Evolutionary conservation across 2,888 invertebrate genomes (phyloP), one percentile per base, ranked within the genome.

Genomic region (Belgica antarctica): DNA sequence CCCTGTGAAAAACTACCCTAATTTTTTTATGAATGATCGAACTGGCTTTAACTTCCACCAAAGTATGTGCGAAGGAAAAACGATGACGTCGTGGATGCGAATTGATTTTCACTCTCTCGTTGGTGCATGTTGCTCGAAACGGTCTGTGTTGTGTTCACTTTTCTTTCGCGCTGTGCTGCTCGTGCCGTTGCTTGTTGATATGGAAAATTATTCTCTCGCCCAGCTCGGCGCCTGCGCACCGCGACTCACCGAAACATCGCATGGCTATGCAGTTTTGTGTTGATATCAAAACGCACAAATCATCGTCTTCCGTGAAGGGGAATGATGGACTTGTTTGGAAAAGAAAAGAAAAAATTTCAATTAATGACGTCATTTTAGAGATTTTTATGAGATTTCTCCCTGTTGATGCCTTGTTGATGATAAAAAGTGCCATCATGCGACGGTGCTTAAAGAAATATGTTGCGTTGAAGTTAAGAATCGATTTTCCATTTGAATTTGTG

Each of bases 101-200:
- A 66, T 66, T 66, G 65, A 66, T 66, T 66, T 66, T 66, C 65
- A 46, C 65, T 66, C 65, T 66, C 65, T 65, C 46, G 34, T 12
- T 31, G 52, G 52, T 52, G 52, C 52, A 52, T 41, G 12, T 31
- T 10, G 52, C 52, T 52, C 52, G 52, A 52, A 52, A n/a, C n/a
- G n/a, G n/a, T n/a, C n/a, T 52, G 52, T 52, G 52, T 22, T 12
- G 8, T 52, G 52, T 10, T 22, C 19, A 27, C 27, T 28, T 66
- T 8, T 28, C 19, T 15, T 24, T 52, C 28, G 46, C 27, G 17
- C 61, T 15, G 5, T 47, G n/a, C 4, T 47, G 10, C 15, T 47
- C 12, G 10, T 61, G n/a, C 24, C 24, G 17, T 15, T 46, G 57
- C 57, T 57, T 68, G 68, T 68, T 68, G 68, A 68, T 68, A 68